Percentiles rank a stretch among this genome's conserved stretches.
Evolutionary conservation across 64 coral and sea anemone species (phyloP).

Genomic region (Cladopsammia gracilis): DNA sequence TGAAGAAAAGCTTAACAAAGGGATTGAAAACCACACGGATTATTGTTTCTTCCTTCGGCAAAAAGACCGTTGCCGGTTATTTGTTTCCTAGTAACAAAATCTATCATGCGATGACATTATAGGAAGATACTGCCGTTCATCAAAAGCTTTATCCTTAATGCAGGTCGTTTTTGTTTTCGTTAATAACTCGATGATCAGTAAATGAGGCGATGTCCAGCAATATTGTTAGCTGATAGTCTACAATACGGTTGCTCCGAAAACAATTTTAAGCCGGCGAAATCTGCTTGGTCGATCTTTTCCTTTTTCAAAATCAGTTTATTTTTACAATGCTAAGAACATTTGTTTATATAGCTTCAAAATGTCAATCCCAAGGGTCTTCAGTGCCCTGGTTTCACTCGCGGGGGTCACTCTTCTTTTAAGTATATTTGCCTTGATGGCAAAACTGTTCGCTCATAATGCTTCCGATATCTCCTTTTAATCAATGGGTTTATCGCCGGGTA

Average conservation of each 20-base stretch:
- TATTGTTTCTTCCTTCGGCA: too few relatives aligned
- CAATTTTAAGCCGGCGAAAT: not conserved
- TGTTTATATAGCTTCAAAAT: conserved; percentile 1
- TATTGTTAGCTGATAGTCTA: too few relatives aligned
- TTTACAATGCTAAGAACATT: not conserved
- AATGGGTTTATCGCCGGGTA: not conserved
- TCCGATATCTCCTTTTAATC: not conserved
- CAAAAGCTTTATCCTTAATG: too few relatives aligned
- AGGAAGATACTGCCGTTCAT: too few relatives aligned
- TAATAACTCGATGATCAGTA: too few relatives aligned
- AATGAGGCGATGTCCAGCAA: too few relatives aligned
- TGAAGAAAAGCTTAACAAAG: too few relatives aligned
- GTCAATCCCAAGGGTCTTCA: conserved; percentile 1
- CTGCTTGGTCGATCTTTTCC: not conserved
- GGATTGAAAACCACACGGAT: too few relatives aligned
- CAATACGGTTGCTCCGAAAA: not conserved
- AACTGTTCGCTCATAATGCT: not conserved
- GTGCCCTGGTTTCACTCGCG: not conserved
- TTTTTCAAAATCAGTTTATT: not conserved
- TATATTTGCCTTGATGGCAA: conserved; percentile 2
- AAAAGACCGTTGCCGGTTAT: too few relatives aligned
- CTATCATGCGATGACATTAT: too few relatives aligned
- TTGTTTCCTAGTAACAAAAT: too few relatives aligned
- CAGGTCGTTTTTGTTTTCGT: too few relatives aligned
- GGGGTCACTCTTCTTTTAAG: not conserved